These are phyloP conservation scores for Saguinus midas DNA, from an alignment of 2,113 vertebrate species.

Conservation along the genomic window DNA sequence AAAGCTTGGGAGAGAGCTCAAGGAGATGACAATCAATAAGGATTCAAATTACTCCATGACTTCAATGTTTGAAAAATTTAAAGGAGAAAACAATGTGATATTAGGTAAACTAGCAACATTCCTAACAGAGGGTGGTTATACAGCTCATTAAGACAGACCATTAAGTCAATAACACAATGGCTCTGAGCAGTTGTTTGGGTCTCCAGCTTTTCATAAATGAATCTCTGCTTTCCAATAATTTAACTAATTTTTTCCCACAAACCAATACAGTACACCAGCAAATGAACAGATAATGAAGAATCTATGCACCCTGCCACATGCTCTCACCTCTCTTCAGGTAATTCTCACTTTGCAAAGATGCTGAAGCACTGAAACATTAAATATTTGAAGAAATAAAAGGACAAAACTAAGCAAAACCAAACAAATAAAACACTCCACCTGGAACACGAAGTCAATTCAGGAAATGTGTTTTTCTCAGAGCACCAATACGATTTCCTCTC, in stretches of 20 bases:
- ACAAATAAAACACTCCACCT: background rate
- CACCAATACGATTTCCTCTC: background rate
- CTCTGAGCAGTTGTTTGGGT: background rate
- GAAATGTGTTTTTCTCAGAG: slow-evolving; percentile 28
- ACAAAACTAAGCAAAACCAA: background rate
- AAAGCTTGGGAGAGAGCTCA: background rate
- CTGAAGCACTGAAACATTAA: background rate
- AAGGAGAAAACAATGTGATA: slow-evolving; percentile 44
- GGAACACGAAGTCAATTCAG: background rate
- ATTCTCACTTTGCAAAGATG: slow-evolving; percentile 48
- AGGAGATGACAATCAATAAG: slow-evolving; percentile 32
- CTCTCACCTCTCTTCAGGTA: background rate
- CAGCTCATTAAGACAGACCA: slow-evolving; percentile 44
- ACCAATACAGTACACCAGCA: background rate
- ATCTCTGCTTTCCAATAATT: slow-evolving; percentile 48
- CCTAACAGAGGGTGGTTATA: slow-evolving; percentile 26
- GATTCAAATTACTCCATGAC: slow-evolving; percentile 35
- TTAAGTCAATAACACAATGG: slow-evolving; percentile 15
- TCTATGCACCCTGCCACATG: background rate
- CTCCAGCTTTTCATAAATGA: slow-evolving; percentile 43
- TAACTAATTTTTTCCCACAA: background rate
- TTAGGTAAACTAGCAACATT: slow-evolving; percentile 46
- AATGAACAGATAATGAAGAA: slow-evolving; percentile 34
- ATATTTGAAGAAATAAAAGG: slow-evolving; percentile 20
- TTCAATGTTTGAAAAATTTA: slow-evolving; percentile 49